Evolutionary conservation across 2,113 vertebrate genomes (phyloP), one percentile per base, ranked within the genome.

Genomic region (Serilophus lunatus): DNA sequence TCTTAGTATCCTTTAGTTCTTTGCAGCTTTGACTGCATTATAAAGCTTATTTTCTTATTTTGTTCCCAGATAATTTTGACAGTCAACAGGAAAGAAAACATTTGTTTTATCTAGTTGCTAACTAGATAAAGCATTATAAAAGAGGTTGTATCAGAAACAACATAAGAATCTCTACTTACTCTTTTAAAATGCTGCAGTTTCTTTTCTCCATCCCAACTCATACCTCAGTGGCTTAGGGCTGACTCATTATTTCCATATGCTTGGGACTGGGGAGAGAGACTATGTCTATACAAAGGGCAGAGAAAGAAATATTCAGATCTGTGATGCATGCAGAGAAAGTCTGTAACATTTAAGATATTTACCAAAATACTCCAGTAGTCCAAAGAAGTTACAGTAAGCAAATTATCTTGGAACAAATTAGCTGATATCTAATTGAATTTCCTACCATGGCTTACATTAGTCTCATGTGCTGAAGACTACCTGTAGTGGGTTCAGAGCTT

Each of bases 331-430:
- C 86, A 80, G 68, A 72, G 85, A 64, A 77, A 64, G 24, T 83
- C 85, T 86, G 69, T 53, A 92, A 50, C 65, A 31, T 95, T 93
- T 88, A 81, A 83, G 77, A 83, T 82, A 51, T 85, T 92, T 38
- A 84, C 42, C 24, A 75, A 84, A 96, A 75, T 93, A 93, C 60
- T 69, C 47, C 36, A 38, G 72, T 65, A 92, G 47, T 80, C 80
- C 12, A 65, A 86, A 36, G 19, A 82, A 86, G 40, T 77, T 93
- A 83, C 71, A 92, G 60, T 81, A 90, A 95, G 61, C 69, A 90
- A 89, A 96, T 92, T 70, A 74, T 83, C 75, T 38, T 86, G 47
- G 75, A 96, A 93, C 74, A 90, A 90, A 90, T 86, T 82, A 76
- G 49, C 65, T 38, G 26, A 45, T 91, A 85, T 40, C 54, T 85